These are phyloP conservation scores for Nematostella vectensis DNA, from an alignment of 92 coral and sea anemone species.

Conservation along the genomic window DNA sequence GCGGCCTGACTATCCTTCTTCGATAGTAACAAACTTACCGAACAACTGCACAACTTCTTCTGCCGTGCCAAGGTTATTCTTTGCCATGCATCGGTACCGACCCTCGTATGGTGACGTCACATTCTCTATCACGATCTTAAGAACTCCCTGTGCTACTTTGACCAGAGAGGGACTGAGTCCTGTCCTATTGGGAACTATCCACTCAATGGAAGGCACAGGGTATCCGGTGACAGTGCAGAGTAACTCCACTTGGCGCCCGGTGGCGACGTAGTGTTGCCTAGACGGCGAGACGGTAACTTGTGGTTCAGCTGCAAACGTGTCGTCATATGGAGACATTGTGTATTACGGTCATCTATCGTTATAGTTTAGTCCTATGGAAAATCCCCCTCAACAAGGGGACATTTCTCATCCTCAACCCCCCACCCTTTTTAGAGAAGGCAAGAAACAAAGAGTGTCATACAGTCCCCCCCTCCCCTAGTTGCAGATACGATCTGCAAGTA, in stretches of 20 bases:
- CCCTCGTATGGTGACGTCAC: constrained; percentile 46
- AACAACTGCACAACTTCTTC: constrained; percentile 29
- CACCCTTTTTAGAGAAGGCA: too few species aligned
- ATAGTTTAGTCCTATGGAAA: too few species aligned
- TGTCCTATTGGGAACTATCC: constrained; percentile 37
- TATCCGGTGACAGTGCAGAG: constrained; percentile 61
- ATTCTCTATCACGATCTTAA: constrained; percentile 45
- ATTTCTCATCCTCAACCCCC: too few species aligned
- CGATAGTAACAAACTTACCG: too few species aligned
- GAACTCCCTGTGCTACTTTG: constrained; percentile 36
- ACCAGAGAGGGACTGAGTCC: constrained; percentile 24
- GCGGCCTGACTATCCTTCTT: too few species aligned
- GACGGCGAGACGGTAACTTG: constrained; percentile 55
- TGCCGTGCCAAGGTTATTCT: constrained; percentile 37
- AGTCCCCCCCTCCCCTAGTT: too few species aligned
- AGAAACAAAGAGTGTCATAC: too few species aligned
- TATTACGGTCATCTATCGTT: not conserved
- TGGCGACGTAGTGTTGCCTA: constrained; percentile 52
- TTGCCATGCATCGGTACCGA: constrained; percentile 51
- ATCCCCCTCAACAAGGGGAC: too few species aligned
- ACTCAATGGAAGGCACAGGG: constrained; percentile 53
- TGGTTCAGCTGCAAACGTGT: constrained; percentile 60
- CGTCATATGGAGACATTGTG: not conserved
- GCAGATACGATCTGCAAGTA: too few species aligned
- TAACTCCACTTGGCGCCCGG: constrained; percentile 56